phyloP scores from a whole-genome alignment of 2,888 invertebrate genomes.

The Gnatocerus cornutus region DNA sequence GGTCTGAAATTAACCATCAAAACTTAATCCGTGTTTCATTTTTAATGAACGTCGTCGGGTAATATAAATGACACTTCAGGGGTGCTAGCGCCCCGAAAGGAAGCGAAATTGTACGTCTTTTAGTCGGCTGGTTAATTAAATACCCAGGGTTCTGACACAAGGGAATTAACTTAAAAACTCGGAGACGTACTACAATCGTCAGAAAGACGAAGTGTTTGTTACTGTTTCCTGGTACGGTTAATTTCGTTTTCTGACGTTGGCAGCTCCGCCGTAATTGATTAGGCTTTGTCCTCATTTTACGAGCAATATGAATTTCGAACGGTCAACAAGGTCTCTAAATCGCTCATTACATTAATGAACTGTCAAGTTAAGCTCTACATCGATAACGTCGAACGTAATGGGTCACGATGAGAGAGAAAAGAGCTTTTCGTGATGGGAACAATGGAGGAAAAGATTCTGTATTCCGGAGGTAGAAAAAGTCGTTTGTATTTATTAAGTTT shows the following conservation, averaged over 20 bases:
- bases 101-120: conserved; percentile 13
- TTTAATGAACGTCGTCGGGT: conserved; percentile 32
- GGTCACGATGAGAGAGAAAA: conserved; percentile 2
- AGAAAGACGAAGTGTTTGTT: conserved; percentile 23
- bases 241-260: conserved; percentile 26
- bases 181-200: conserved; percentile 16
- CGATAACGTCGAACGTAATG: conserved; percentile 19
- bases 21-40: conserved; percentile 32
- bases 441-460: conserved; percentile 17
- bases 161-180: conserved; percentile 35
- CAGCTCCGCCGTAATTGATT: conserved; percentile 14
- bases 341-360: conserved; percentile 48
- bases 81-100: conserved; percentile 3
- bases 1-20: conserved; percentile 15
- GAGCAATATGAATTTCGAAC: conserved; percentile 30
- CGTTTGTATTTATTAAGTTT: conserved; percentile 18
- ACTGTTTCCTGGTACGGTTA: conserved; percentile 22
- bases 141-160: conserved; percentile 24
- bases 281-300: conserved; percentile 13
- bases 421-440: conserved; percentile 10
- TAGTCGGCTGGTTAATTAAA: conserved; percentile 32
- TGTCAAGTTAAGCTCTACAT: conserved; percentile 43
- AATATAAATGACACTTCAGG: conserved; percentile 28
- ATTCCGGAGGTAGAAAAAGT: conserved; percentile 7
- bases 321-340: conserved; percentile 43